Conservation (phyloP, 2,113 vertebrate species). For the Ictalurus punctatus region DNA sequence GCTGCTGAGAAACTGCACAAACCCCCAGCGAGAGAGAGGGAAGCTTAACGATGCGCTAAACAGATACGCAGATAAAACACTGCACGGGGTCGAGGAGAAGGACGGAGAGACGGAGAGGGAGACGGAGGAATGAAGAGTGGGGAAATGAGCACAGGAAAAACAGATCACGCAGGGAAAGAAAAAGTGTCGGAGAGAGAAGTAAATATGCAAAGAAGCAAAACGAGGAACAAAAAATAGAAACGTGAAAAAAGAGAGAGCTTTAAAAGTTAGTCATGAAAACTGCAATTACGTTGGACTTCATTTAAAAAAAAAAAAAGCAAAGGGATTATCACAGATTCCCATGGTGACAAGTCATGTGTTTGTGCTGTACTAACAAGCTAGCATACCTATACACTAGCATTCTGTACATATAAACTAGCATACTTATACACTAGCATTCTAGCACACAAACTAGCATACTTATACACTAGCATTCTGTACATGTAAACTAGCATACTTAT, state of each 20-base stretch:
- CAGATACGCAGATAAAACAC: not conserved
- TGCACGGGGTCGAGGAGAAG: not conserved
- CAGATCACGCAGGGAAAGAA: not conserved
- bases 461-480: not conserved
- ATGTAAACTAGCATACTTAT: not conserved
- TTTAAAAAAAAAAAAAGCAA: not conserved
- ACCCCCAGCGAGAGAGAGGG: not conserved
- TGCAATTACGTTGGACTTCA: not conserved
- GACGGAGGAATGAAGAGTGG: not conserved
- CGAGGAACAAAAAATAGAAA: not conserved
- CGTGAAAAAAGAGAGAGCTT: not conserved
- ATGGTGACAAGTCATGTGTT: not conserved
- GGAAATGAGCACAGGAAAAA: not conserved
- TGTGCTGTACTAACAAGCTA: not conserved
- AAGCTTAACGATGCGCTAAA: constrained; percentile 12
- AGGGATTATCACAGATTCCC: not conserved
- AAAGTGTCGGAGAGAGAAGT: not conserved
- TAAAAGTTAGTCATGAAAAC: not conserved
- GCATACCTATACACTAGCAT: not conserved
- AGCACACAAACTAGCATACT: not conserved
- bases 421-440: not conserved
- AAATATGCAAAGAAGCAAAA: not conserved
- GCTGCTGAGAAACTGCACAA: not conserved
- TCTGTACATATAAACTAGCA: not conserved
- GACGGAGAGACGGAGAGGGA: not conserved